Conservation (phyloP, 2,797 vertebrate genomes). For the Sebastolobus altivelis region DNA sequence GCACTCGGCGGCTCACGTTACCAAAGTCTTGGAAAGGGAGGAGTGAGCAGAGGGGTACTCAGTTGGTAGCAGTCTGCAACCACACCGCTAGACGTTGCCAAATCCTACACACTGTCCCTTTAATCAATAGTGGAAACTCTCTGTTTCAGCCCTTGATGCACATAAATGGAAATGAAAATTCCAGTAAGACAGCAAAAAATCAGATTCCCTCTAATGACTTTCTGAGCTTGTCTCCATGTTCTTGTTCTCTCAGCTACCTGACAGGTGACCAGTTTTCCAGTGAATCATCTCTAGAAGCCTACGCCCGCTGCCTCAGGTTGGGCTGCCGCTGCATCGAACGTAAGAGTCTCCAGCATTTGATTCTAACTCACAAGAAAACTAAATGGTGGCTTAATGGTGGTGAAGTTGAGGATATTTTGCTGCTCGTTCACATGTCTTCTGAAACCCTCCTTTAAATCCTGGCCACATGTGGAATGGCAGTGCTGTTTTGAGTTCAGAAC, state of each 20-base stretch:
- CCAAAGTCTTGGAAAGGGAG: too few relatives aligned
- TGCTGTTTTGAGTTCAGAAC: not conserved
- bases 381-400: not conserved
- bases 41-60: too few relatives aligned
- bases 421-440: not conserved
- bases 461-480: not conserved
- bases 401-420: not conserved
- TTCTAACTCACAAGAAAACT: not conserved
- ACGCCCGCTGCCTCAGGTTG: conserved; percentile 96
- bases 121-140: not conserved
- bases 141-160: not conserved
- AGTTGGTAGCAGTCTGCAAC: too few relatives aligned
- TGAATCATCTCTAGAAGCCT: conserved; percentile 96
- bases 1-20: too few relatives aligned
- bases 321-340: conserved; percentile 97
- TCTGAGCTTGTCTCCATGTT: not conserved
- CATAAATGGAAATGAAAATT: not conserved
- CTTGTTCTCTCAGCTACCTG: conserved; percentile 81
- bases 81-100: too few relatives aligned
- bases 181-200: not conserved
- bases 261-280: conserved; percentile 98
- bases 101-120: too few relatives aligned
- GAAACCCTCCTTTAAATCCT: not conserved
- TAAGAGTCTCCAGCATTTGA: conserved; percentile 75
- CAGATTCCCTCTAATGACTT: not conserved